Percentiles rank a stretch among this genome's conserved stretches.
Conservation (phyloP, 2,113 vertebrate genomes). For the Pterocles gutturalis region DNA sequence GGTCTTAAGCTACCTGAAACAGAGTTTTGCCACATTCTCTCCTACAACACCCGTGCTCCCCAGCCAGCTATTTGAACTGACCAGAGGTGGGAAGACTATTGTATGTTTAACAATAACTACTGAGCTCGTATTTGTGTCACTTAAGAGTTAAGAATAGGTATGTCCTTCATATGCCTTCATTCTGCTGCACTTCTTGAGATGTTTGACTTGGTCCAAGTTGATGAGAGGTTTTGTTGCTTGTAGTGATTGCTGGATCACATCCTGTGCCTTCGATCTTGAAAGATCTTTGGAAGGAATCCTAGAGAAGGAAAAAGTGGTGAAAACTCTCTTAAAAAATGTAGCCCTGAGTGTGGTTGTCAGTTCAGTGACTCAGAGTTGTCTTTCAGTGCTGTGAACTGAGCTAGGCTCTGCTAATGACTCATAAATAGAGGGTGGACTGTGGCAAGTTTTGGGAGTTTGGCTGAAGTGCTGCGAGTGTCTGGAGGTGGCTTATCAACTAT, state of each 20-base stretch:
- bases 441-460: background rate
- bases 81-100: background rate
- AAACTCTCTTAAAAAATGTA: background rate
- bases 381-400: background rate
- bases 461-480: background rate
- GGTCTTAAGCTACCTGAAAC: background rate
- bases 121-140: background rate
- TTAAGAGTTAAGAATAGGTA: background rate
- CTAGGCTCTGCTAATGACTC: background rate
- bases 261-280: background rate
- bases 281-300: background rate
- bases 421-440: background rate
- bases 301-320: background rate
- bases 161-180: background rate
- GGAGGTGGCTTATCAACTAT: background rate
- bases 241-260: background rate
- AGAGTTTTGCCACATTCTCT: rapidly evolving
- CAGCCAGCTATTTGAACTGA: background rate
- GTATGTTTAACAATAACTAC: rapidly evolving
- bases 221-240: background rate
- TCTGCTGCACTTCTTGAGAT: background rate
- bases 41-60: background rate
- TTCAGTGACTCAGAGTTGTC: background rate
- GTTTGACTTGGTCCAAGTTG: rapidly evolving
- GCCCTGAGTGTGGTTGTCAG: background rate